Conservation (phyloP, 1,140 invertebrate species). For the Nasonia vitripennis region DNA sequence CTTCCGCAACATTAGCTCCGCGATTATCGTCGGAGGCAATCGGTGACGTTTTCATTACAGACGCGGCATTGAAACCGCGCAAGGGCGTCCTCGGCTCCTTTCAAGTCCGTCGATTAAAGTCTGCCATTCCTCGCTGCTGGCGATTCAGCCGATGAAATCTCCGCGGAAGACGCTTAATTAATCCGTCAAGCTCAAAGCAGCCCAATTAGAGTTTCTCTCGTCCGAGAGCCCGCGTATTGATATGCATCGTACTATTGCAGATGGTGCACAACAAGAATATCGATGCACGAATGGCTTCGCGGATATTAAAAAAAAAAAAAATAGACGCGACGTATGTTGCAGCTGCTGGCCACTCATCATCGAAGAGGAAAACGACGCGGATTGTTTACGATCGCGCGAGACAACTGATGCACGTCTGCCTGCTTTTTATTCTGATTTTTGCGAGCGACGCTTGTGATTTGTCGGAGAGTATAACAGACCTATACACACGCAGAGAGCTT, state of each 20-base stretch:
- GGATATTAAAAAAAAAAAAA: no score
- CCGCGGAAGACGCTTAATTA: no score
- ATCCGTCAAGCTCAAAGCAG: no score
- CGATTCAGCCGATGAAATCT: not conserved
- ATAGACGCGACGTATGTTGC: no score
- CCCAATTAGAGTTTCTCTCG: no score
- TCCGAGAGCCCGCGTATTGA: no score
- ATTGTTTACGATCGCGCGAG: not conserved
- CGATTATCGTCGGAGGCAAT: not conserved
- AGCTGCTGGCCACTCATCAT: no score
- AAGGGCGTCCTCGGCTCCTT: not conserved
- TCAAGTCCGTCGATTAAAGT: conserved; percentile 24
- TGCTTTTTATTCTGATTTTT: conserved; percentile 17
- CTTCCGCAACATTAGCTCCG: no score
- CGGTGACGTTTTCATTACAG: not conserved
- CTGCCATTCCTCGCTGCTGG: not conserved
- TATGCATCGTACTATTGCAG: no score
- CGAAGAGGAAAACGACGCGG: no score
- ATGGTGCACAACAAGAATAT: no score
- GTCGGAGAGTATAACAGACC: not conserved
- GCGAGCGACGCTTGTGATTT: not conserved
- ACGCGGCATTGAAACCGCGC: not conserved
- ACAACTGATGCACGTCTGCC: not conserved
- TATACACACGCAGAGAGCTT: not conserved
- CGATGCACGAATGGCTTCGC: no score